A percentile compares a stretch with the other conserved stretches of the same genome.
Conservation (phyloP, 2,113 vertebrate genomes). For the Cynoglossus semilaevis region DNA sequence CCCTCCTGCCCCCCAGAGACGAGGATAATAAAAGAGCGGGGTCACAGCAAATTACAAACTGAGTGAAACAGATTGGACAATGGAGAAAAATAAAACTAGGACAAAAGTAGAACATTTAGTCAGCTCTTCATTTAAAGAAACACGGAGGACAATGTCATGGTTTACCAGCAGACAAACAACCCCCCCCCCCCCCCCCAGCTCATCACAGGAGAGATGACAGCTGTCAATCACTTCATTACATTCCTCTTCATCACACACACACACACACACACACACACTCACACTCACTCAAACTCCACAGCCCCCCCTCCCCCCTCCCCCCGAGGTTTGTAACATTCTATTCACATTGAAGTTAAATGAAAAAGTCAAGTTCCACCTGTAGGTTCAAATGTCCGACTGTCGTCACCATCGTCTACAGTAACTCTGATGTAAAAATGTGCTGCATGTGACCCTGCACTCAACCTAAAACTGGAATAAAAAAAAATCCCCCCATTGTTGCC, state of each 20-base stretch:
- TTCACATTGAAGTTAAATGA: constrained; percentile 67
- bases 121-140: constrained; percentile 53
- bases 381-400: constrained; percentile 47
- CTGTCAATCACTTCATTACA: background rate
- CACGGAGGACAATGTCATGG: constrained; percentile 39
- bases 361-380: constrained; percentile 53
- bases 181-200: too few species aligned
- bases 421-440: constrained; percentile 66
- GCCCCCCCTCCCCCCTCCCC: constrained; percentile 21
- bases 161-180: too few species aligned
- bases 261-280: constrained; percentile 34
- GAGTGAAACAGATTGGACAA: constrained; percentile 39
- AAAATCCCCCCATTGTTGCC: background rate
- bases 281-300: constrained; percentile 42
- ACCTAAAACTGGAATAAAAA: constrained; percentile 43
- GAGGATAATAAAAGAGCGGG: constrained; percentile 53
- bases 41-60: constrained; percentile 63
- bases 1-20: constrained; percentile 25
- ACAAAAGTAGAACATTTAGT: constrained; percentile 56
- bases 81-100: constrained; percentile 6
- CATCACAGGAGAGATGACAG: too few species aligned
- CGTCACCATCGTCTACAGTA: constrained; percentile 68
- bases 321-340: constrained; percentile 68
- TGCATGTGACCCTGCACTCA: constrained; percentile 44
- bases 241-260: too few species aligned